phyloP scores from a whole-genome alignment of 2,888 invertebrate species.

The Coelinius sp. region DNA sequence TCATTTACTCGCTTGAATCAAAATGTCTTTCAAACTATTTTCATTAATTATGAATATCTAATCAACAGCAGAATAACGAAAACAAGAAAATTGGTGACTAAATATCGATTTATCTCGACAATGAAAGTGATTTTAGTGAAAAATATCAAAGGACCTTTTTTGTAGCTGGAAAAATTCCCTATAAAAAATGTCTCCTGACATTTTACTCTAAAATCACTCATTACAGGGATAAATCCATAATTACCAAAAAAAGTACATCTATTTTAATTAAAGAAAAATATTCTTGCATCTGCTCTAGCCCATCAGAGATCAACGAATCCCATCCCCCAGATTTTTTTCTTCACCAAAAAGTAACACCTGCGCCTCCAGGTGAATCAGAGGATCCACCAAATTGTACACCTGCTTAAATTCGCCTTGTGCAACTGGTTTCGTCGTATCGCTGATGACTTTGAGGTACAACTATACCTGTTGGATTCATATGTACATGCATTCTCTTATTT shows the following conservation, averaged over 20 bases:
- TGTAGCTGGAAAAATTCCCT: too few species aligned
- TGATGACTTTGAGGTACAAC: not conserved
- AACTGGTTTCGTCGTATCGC: not conserved
- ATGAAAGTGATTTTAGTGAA: too few species aligned
- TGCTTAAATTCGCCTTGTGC: constrained; percentile 2
- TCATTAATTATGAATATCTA: not conserved
- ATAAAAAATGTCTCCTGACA: too few species aligned
- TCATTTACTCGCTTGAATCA: not conserved
- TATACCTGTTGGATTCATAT: not conserved
- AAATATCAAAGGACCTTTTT: too few species aligned
- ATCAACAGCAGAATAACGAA: not conserved
- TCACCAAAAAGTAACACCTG: not conserved
- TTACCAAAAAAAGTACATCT: too few species aligned
- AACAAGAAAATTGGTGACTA: too few species aligned
- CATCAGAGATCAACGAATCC: not conserved
- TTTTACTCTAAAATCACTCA: too few species aligned
- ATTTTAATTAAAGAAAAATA: too few species aligned
- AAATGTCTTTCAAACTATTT: not conserved
- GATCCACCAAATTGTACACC: not conserved
- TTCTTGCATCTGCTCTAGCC: not conserved
- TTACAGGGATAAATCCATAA: too few species aligned
- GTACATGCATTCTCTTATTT: not conserved
- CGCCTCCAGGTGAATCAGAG: not conserved
- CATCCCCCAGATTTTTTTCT: not conserved
- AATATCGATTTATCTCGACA: too few species aligned